Evolutionary conservation across 2,113 vertebrate species (phyloP).

Genomic region (Carollia perspicillata): DNA sequence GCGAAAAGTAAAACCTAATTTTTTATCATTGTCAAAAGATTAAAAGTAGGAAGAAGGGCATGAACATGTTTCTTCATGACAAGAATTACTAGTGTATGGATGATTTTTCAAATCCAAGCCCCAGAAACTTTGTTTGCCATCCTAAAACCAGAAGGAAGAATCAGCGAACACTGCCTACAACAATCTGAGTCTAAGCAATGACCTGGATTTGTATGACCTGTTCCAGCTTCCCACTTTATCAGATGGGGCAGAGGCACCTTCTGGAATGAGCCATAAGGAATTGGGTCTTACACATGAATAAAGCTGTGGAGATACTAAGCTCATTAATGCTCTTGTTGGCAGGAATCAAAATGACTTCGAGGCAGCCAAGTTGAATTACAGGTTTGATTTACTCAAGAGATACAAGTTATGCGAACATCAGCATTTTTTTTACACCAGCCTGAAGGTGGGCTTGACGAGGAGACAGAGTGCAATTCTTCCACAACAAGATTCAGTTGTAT

Average conservation of each 20-base stretch:
- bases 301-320: constrained; percentile 42
- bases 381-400: constrained; percentile 67
- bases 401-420: constrained; percentile 46
- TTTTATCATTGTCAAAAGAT: background rate
- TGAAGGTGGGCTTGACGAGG: constrained; percentile 31
- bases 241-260: background rate
- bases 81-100: background rate
- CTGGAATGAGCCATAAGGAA: constrained; percentile 22
- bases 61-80: background rate
- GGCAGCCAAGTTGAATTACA: constrained; percentile 65
- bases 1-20: constrained; percentile 12
- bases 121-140: background rate
- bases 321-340: constrained; percentile 63
- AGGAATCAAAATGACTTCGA: constrained; percentile 57
- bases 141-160: background rate
- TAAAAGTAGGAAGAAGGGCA: background rate
- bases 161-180: background rate
- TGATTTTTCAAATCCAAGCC: background rate
- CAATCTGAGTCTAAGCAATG: background rate
- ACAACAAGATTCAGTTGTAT: background rate
- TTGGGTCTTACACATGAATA: constrained; percentile 24
- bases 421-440: constrained; percentile 53
- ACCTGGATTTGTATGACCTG: background rate
- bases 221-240: background rate
- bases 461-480: constrained; percentile 25